phyloP scores from a whole-genome alignment of 35 echinoderm and acorn worm species.

The Ophiothrix spiculata region DNA sequence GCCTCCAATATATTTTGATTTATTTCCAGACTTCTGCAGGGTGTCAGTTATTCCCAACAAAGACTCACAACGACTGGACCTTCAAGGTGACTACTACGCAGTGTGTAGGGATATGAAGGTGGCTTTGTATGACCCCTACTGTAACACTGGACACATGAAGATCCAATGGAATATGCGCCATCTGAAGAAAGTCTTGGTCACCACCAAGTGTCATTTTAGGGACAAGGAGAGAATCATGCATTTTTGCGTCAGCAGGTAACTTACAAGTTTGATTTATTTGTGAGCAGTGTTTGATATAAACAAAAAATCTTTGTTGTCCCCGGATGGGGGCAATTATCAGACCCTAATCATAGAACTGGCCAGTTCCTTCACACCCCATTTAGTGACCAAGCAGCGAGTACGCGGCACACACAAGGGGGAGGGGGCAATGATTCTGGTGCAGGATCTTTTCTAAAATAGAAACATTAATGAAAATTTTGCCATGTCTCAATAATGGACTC shows the following conservation, averaged over 20 bases:
- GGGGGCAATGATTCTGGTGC: background rate
- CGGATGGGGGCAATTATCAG: background rate
- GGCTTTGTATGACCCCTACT: constrained; percentile 37
- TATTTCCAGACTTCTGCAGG: constrained; percentile 53
- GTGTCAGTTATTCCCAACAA: constrained; percentile 78
- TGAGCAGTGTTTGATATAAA: too few relatives aligned
- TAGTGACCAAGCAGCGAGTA: too few relatives aligned
- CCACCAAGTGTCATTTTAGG: constrained; percentile 52
- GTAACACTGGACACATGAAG: constrained; percentile 45
- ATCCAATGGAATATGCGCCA: constrained; percentile 73
- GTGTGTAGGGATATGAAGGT: constrained; percentile 44
- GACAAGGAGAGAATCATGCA: constrained; percentile 70
- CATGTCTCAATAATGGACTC: background rate
- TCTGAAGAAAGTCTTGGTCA: constrained; percentile 71
- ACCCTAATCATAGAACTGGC: too few relatives aligned
- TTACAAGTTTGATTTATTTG: background rate
- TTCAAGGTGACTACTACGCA: constrained; percentile 54
- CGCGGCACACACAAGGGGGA: background rate
- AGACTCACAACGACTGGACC: constrained; percentile 55
- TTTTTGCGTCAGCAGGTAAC: constrained; percentile 66
- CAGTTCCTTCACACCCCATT: too few relatives aligned
- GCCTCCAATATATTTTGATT: too few relatives aligned
- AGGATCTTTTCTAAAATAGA: background rate
- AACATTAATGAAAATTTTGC: background rate
- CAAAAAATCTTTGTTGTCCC: too few relatives aligned